Conservation (phyloP, 1,140 invertebrate genomes). For the Atopsyche davidsoni region DNA sequence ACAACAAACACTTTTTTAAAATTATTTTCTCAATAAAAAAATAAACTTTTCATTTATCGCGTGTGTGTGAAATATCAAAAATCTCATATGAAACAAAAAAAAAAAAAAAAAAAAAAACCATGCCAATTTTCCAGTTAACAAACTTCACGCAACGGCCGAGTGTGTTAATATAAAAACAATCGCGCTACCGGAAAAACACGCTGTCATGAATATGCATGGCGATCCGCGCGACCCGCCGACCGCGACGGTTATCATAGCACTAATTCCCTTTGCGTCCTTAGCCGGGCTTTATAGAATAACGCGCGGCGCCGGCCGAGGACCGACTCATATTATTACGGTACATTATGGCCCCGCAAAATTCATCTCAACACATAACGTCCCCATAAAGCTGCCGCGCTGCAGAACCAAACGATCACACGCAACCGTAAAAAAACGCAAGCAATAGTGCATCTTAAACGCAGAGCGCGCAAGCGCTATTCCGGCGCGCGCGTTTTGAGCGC, state of each 20-base stretch:
- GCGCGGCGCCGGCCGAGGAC: slow-evolving; percentile 10
- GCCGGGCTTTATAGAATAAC: slow-evolving; percentile 25
- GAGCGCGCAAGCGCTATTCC: neutral
- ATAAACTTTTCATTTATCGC: too few relatives aligned
- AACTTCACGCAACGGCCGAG: too few relatives aligned
- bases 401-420: neutral
- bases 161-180: too few relatives aligned
- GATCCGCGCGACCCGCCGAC: slow-evolving; percentile 9
- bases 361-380: slow-evolving; percentile 6
- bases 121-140: too few relatives aligned
- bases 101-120: too few relatives aligned
- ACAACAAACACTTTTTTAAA: too few relatives aligned
- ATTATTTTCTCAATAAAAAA: too few relatives aligned
- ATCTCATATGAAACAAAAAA: too few relatives aligned
- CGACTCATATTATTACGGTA: slow-evolving; percentile 17
- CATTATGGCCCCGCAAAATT: slow-evolving; percentile 9
- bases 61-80: too few relatives aligned
- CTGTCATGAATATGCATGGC: slow-evolving; percentile 1
- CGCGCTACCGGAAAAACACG: slow-evolving; percentile 5
- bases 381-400: neutral
- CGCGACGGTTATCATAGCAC: slow-evolving; percentile 21
- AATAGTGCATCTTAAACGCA: neutral
- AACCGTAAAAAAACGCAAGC: neutral
- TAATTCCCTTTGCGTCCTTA: slow-evolving; percentile 23
- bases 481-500: neutral